These are phyloP conservation scores for Glomeris marginata DNA, from an alignment of 2,888 invertebrate species.

Conservation along the genomic window DNA sequence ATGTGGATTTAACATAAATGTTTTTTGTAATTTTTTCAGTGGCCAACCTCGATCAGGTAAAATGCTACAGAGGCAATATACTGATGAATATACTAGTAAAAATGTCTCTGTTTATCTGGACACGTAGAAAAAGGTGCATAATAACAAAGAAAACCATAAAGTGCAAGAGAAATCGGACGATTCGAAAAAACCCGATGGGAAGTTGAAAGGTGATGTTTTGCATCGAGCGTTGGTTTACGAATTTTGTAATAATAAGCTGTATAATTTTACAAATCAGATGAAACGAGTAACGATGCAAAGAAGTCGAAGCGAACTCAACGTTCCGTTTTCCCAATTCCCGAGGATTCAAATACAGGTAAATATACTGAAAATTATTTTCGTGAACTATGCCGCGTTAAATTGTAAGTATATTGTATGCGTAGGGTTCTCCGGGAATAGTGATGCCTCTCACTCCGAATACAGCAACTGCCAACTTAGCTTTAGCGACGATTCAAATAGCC, in stretches of 20 bases:
- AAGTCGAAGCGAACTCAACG: conserved; percentile 63
- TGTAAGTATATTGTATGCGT: no score
- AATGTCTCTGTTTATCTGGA: no score
- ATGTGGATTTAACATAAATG: no score
- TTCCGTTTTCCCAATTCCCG: conserved; percentile 37
- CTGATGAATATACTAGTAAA: background rate
- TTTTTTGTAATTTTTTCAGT: no score
- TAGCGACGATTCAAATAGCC: conserved; percentile 66
- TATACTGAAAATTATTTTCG: background rate
- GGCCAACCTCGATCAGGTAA: conserved; percentile 6
- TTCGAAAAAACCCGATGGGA: conserved; percentile 25
- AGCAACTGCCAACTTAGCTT: conserved; percentile 64
- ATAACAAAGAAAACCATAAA: no score
- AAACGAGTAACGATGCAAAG: conserved; percentile 47
- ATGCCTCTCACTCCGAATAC: conserved; percentile 75
- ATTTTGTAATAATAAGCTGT: no score
- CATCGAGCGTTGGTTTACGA: no score
- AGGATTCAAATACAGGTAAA: conserved; percentile 84
- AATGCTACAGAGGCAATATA: background rate
- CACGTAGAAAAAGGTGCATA: no score
- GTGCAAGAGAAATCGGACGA: no score
- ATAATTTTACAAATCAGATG: conserved; percentile 39
- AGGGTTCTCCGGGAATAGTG: conserved; percentile 83
- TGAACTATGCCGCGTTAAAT: background rate
- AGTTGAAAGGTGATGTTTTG: conserved; percentile 60